Evolutionary conservation across 2,888 invertebrate genomes (phyloP).

Genomic region (Sisyra nigra): DNA sequence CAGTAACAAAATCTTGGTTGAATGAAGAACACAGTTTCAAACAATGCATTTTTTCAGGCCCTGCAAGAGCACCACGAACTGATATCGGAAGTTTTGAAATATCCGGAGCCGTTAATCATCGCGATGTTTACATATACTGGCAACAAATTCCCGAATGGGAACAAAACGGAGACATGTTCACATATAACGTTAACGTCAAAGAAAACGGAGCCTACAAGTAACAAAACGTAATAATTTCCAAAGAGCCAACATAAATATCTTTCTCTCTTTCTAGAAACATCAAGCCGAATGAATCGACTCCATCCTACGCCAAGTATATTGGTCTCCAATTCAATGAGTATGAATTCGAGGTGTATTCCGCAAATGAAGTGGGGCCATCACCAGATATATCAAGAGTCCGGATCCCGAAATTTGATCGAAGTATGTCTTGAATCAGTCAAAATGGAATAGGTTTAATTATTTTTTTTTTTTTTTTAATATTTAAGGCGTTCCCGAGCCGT

Average conservation of each 20-base stretch:
- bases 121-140: slow-evolving; percentile 64
- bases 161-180: slow-evolving; percentile 59
- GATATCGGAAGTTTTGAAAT: slow-evolving; percentile 58
- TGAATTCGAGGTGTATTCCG: slow-evolving; percentile 40
- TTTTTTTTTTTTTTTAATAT: slow-evolving; percentile 9
- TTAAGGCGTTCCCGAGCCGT: slow-evolving; percentile 31
- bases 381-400: slow-evolving; percentile 36
- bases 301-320: slow-evolving; percentile 40
- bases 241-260: background rate
- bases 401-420: slow-evolving; percentile 38
- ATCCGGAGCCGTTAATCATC: slow-evolving; percentile 28
- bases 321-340: slow-evolving; percentile 30
- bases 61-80: slow-evolving; percentile 50
- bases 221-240: background rate
- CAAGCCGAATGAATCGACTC: background rate
- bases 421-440: slow-evolving; percentile 22
- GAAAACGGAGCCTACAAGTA: slow-evolving; percentile 16
- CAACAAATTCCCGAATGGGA: slow-evolving; percentile 49
- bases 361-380: slow-evolving; percentile 43
- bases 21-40: slow-evolving; percentile 3
- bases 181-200: slow-evolving; percentile 40
- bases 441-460: slow-evolving; percentile 8
- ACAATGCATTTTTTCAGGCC: slow-evolving; percentile 29
- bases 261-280: background rate
- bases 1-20: background rate